Evolutionary conservation across 2,888 invertebrate species (phyloP), one percentile per base, ranked within the genome.

Genomic region (Lochmaea capreae): DNA sequence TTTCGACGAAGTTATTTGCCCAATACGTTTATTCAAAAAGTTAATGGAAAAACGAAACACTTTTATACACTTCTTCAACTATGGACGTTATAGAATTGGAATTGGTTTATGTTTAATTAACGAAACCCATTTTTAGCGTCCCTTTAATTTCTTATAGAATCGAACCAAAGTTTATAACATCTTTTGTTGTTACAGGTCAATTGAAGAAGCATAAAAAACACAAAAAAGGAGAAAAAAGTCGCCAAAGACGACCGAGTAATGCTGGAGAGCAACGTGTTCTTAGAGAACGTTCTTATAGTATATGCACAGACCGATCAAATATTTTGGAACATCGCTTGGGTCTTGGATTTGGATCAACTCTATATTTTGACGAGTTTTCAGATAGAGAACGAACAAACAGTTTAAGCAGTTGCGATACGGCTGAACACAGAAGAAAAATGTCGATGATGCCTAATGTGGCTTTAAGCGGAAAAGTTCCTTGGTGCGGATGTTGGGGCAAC

Each of bases 401-500:
- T 84, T 84, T 91, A 76, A 91, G 91, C 80, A 91, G 91, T 2
- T 92, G 92, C 1, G 89, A 91, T 5, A 91, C 90, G 0, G 88
- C 89, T 3, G 91, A 89, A 1, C 72, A 79, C 58, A 75, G 76
- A 42, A 89, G 92, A 82, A 93, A 92, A 82, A 89, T 91, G 74
- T 90, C 93, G 72, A 91, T 91, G 67, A 89, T 92, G 59, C 92
- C 93, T 0, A 89, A 83, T 1, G 89, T 90, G 1, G 88, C 89
- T 57, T 86, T 88, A 67, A 89, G 89, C 65, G 92, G 90, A 12
- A 93, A 91, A 81, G 92, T 95, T 79, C 95, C 94, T 0, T 95
- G 95, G 94, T 95, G 94, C 82, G 94, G 93, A 0, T 95, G 95
- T 80, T 95, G 94, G 94, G 94, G 95, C 0, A 94, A 94, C 78